Base-by-base conservation (phyloP, 2,888 invertebrate species). In the Clistopyga incitator region DNA sequence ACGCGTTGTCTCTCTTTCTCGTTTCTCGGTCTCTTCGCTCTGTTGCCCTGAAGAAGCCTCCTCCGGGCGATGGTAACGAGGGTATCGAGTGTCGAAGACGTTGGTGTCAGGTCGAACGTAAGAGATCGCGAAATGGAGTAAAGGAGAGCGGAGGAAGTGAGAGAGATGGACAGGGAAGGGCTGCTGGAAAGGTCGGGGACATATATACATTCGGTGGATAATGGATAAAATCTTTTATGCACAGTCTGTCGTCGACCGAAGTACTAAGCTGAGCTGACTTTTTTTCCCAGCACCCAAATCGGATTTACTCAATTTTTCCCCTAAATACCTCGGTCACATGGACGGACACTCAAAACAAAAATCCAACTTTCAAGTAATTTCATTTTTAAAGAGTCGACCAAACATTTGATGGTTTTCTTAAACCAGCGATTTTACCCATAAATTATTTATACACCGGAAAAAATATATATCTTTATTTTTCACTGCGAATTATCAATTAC, bases 41-140 rank as follows among this genome's bases (percentile, higher is more conserved):
- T 34, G 38, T 71, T 47, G 18, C 56, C 59, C 47, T 20, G 29
- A 42, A 45, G 18, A 38, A 34, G 29, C 13, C 67, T 20, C 71
- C 77, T 54, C 65, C 38, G 42, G 75, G 56, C 71, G 70, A 76
- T 65, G 65, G 79, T 79, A 82, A 82, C 82, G 79, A 82, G 79
- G 79, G 64, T 75, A 79, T 82, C 76, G 76, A 71, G 76, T 79
- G 79, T 79, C 79, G 45, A 78, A 79, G 75, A 75, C 78, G 74
- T 65, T 45, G 71, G 79, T 56, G 59, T n/a, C 74, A 29, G 56
- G 45, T 38, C 20, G 54, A 38, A 59, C 54, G 64, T 65, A 71
- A 83, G 64, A 52, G 56, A 76, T 56, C 42, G 34, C 64, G 56
- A 29, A 61, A 78, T 74, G 42, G 23, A 74, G 61, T 29, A 56